These are phyloP conservation scores for Xestia xanthographa DNA, from an alignment of 2,888 invertebrate genomes.

Conservation along the genomic window DNA sequence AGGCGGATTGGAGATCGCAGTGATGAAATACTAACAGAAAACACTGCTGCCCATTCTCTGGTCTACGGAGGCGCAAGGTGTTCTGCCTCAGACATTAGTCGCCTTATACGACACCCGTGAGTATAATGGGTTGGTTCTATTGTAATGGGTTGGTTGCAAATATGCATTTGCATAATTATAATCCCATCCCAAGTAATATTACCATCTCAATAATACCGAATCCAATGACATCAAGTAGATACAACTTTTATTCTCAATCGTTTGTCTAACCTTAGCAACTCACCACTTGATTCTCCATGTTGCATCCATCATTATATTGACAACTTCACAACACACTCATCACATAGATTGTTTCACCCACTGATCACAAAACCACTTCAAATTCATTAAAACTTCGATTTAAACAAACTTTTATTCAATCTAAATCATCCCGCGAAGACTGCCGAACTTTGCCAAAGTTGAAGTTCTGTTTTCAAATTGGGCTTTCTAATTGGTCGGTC, in stretches of 20 bases:
- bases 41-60: too few relatives aligned
- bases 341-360: slow-evolving; percentile 24
- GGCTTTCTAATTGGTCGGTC: slow-evolving; percentile 59
- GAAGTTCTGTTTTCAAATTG: slow-evolving; percentile 57
- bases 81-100: too few relatives aligned
- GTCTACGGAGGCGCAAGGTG: too few relatives aligned
- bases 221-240: not conserved
- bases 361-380: slow-evolving; percentile 41
- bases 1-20: too few relatives aligned
- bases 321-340: slow-evolving; percentile 31
- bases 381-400: slow-evolving; percentile 46
- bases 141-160: too few relatives aligned
- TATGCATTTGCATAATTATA: too few relatives aligned
- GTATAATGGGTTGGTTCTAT: too few relatives aligned
- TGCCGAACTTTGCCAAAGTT: slow-evolving; percentile 55
- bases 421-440: slow-evolving; percentile 41
- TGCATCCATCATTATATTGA: slow-evolving; percentile 51
- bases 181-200: not conserved
- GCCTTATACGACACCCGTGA: too few relatives aligned
- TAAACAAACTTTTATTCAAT: slow-evolving; percentile 53
- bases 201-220: not conserved
- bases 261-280: not conserved
- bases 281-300: slow-evolving; percentile 53
- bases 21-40: too few relatives aligned
- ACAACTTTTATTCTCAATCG: not conserved